Evolutionary conservation across 2,888 invertebrate species (phyloP), one percentile per base, ranked within the genome.

Genomic region (Antheraea yamamai): DNA sequence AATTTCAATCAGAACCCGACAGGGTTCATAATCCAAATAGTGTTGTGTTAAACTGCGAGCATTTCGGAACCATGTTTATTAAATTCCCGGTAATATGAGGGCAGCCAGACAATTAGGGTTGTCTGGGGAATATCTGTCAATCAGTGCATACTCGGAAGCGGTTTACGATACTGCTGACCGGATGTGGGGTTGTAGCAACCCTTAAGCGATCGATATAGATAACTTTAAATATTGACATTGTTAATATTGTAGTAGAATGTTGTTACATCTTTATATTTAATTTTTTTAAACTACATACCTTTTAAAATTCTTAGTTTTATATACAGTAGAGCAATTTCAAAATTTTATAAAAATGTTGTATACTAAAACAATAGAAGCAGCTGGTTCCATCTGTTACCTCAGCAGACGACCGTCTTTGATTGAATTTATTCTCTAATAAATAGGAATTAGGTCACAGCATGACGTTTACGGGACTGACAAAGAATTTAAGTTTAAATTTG

Each of bases 61-160:
- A 82, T 84, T 85, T 82, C 82, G 78, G 84, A 82, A 83, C 83
- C 83, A 85, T 89, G 91, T 91, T 91, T 92, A 92, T 92, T 92
- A 90, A 92, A 92, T 92, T 88, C 87, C 83, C 84, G 84, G 83
- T 90, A 89, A 90, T 89, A 87, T 81, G 87, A 87, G 90, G 90
- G 88, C 87, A 87, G 87, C 81, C 85, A 83, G 85, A 87, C 88
- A 85, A 89, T 90, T 91, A 90, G 88, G 90, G 89, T 85, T 89
- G 89, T 85, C 87, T 85, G 87, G 89, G 91, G 91, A 90, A 88
- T 88, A 85, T 83, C 89, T 87, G 92, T 92, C 92, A 91, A 91
- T 92, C 92, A 90, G 84, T 83, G 81, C 84, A 81, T 83, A 84
- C 83, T 85, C 80, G 76, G 82, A 78, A 82, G 86, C 79, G 87